Conservation (phyloP, 2,113 vertebrate genomes). For the Notechis scutatus region DNA sequence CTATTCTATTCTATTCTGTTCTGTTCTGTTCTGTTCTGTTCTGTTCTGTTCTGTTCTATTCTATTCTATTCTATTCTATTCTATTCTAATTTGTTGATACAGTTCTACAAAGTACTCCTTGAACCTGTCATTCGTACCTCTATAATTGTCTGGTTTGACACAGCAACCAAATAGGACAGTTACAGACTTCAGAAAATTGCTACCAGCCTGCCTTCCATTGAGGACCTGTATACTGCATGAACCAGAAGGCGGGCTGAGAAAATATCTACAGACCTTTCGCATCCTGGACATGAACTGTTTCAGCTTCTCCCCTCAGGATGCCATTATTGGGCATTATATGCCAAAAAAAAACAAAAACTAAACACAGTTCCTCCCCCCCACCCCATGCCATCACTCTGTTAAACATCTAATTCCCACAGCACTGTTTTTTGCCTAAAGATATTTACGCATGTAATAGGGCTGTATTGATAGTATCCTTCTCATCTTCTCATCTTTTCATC, state of each 20-base stretch:
- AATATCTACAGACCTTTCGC: neutral
- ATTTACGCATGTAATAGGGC: neutral
- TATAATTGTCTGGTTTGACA: neutral
- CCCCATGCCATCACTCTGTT: neutral
- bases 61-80: no score
- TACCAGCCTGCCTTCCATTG: neutral
- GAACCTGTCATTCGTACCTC: neutral
- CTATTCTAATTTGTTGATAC: neutral
- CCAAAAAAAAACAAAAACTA: neutral
- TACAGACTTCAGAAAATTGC: neutral
- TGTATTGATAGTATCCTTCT: neutral
- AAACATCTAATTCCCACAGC: neutral
- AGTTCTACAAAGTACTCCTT: neutral
- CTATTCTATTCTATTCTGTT: no score
- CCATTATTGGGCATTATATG: neutral
- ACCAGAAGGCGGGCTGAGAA: neutral
- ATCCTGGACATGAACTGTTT: neutral
- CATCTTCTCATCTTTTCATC: neutral
- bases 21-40: no score
- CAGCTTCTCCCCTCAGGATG: neutral
- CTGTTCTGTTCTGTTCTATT: no score
- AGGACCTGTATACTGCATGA: neutral
- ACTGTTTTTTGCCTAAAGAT: neutral
- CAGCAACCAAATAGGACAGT: neutral
- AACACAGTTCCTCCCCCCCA: rapidly evolving